Conservation (phyloP, 2,797 vertebrate species). For the Acanthornis magna region DNA sequence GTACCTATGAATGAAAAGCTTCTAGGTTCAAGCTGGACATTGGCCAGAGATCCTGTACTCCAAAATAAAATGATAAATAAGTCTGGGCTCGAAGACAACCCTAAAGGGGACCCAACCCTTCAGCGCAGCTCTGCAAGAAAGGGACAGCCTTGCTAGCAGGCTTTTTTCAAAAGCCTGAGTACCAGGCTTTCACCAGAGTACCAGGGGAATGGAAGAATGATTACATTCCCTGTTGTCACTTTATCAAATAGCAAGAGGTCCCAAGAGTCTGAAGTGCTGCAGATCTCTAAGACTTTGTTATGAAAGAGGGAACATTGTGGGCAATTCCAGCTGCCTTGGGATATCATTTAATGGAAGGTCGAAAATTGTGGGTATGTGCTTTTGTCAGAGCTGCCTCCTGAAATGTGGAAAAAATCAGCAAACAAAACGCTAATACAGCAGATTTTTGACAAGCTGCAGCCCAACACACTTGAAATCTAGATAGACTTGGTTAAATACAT, state of each 20-base stretch:
- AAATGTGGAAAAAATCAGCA: background rate
- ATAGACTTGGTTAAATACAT: background rate
- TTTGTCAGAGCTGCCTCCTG: background rate
- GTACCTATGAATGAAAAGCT: background rate
- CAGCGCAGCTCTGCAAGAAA: background rate
- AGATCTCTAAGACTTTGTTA: background rate
- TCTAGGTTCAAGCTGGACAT: background rate
- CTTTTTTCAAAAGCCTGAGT: background rate
- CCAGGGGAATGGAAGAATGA: background rate
- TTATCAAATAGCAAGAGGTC: background rate
- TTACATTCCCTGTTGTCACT: background rate
- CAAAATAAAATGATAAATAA: background rate
- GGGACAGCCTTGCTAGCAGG: background rate
- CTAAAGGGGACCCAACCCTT: background rate
- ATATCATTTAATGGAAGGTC: background rate
- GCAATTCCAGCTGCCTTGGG: background rate
- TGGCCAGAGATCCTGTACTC: background rate
- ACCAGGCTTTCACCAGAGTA: background rate
- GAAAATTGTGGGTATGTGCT: background rate
- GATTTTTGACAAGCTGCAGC: background rate
- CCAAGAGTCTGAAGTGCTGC: background rate
- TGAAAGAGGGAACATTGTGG: fast-evolving
- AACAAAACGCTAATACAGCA: background rate
- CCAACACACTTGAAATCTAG: background rate
- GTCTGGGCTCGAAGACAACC: background rate